Evolutionary conservation across 2,888 invertebrate genomes (phyloP).

Genomic region (Leptothorax acervorum): DNA sequence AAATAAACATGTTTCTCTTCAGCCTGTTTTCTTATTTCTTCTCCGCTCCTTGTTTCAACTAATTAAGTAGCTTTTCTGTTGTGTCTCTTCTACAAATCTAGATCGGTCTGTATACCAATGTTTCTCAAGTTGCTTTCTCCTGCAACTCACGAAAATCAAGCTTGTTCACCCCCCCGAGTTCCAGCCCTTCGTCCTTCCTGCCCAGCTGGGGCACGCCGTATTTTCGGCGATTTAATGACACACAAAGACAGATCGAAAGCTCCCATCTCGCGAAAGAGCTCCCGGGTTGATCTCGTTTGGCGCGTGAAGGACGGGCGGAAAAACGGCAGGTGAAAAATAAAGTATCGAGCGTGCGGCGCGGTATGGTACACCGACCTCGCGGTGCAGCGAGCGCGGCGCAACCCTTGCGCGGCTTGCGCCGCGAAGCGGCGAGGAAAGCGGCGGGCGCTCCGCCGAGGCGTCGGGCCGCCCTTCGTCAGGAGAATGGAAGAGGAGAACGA

Average conservation of each 20-base stretch:
- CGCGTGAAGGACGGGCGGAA: background rate
- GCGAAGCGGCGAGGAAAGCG: background rate
- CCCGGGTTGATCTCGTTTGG: background rate
- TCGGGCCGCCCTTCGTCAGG: background rate
- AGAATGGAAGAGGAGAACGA: no score
- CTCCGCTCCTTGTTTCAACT: background rate
- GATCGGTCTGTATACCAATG: background rate
- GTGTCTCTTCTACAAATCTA: background rate
- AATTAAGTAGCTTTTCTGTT: background rate
- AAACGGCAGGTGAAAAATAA: slow-evolving; percentile 6
- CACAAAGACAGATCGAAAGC: background rate
- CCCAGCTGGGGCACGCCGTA: background rate
- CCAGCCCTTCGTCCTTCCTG: background rate
- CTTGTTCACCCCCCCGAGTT: background rate
- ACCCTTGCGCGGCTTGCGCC: background rate
- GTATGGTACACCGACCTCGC: slow-evolving; percentile 10
- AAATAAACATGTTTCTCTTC: no score
- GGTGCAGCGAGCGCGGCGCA: slow-evolving; percentile 1
- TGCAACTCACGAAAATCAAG: no score
- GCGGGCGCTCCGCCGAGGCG: no score
- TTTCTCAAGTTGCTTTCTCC: background rate
- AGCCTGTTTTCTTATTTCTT: background rate
- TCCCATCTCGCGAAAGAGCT: background rate
- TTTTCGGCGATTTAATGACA: background rate
- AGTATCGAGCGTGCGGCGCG: slow-evolving; percentile 20